Percentiles rank a stretch among this genome's conserved stretches.
Evolutionary conservation across 2,888 invertebrate species (phyloP).

Genomic region (Ophion costatus): DNA sequence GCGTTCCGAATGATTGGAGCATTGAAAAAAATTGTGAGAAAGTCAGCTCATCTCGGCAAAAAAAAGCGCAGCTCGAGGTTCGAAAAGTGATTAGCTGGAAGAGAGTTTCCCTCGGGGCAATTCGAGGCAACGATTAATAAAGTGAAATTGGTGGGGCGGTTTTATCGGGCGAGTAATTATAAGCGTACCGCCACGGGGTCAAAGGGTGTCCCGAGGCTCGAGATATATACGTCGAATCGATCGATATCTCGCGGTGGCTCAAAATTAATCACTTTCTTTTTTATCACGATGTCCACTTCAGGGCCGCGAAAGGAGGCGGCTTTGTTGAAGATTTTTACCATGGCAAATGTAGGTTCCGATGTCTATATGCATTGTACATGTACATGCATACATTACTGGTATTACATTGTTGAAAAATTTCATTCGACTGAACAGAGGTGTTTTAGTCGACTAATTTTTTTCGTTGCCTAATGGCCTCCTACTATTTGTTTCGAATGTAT

Average conservation of each 20-base stretch:
- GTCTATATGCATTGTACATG: no score
- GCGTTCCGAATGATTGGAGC: no score
- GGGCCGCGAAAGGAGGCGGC: slow-evolving; percentile 2
- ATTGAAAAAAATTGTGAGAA: neutral
- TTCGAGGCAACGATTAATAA: slow-evolving; percentile 32
- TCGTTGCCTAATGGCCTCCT: no score
- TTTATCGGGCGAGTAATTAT: slow-evolving; percentile 47
- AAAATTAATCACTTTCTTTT: slow-evolving; percentile 34
- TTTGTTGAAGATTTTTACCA: no score
- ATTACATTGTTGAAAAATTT: no score
- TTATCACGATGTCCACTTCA: neutral
- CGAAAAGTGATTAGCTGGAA: slow-evolving; percentile 3
- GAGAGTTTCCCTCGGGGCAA: neutral
- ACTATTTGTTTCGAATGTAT: no score
- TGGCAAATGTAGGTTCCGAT: no score
- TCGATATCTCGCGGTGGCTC: slow-evolving; percentile 33
- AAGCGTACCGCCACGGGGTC: slow-evolving; percentile 28
- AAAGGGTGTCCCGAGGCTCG: slow-evolving; percentile 35
- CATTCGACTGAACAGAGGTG: no score
- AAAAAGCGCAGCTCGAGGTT: neutral
- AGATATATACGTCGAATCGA: slow-evolving; percentile 27
- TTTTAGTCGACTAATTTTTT: no score
- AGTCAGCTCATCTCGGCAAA: no score
- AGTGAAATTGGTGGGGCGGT: slow-evolving; percentile 34
- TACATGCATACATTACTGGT: no score